Evolutionary conservation across 2,113 vertebrate genomes (phyloP).

Genomic region (Oncorhynchus keta): DNA sequence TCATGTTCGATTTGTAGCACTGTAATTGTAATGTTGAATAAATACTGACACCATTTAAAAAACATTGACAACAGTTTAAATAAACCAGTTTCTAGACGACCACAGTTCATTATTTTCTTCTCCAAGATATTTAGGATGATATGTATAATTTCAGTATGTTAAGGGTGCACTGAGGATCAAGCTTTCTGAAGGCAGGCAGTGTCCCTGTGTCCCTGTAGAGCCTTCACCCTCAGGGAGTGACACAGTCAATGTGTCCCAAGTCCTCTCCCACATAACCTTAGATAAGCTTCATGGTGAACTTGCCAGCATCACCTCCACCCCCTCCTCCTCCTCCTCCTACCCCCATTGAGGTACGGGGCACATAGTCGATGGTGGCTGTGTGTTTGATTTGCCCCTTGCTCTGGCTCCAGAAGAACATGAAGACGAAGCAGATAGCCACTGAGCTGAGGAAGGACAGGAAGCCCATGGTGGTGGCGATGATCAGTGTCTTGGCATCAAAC

Average conservation of each 20-base stretch:
- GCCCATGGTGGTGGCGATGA: constrained; percentile 85
- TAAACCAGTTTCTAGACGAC: constrained; percentile 12
- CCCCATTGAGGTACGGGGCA: constrained; percentile 71
- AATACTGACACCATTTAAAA: constrained; percentile 11
- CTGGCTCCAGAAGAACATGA: constrained; percentile 89
- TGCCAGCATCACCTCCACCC: constrained; percentile 71
- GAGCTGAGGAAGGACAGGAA: constrained; percentile 88
- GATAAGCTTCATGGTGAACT: constrained; percentile 80
- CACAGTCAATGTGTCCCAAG: constrained; percentile 5
- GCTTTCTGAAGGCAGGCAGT: neutral
- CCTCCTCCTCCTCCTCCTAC: constrained; percentile 24
- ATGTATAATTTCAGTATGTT: constrained; percentile 26
- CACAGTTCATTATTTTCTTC: constrained; percentile 23
- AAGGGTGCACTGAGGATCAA: constrained; percentile 7
- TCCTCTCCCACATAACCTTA: constrained; percentile 44
- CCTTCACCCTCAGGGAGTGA: neutral
- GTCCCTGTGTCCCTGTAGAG: neutral
- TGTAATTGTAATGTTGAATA: neutral
- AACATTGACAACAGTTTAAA: constrained; percentile 5
- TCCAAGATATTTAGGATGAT: neutral
- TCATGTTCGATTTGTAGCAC: constrained; percentile 16
- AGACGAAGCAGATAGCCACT: constrained; percentile 83
- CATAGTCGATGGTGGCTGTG: constrained; percentile 83
- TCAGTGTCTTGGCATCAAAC: constrained; percentile 79
- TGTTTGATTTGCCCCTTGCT: constrained; percentile 86